A percentile compares a stretch with the other conserved stretches of the same genome.
Evolutionary conservation across 2,888 invertebrate species (phyloP).

Genomic region (Luffia ferchaultella): DNA sequence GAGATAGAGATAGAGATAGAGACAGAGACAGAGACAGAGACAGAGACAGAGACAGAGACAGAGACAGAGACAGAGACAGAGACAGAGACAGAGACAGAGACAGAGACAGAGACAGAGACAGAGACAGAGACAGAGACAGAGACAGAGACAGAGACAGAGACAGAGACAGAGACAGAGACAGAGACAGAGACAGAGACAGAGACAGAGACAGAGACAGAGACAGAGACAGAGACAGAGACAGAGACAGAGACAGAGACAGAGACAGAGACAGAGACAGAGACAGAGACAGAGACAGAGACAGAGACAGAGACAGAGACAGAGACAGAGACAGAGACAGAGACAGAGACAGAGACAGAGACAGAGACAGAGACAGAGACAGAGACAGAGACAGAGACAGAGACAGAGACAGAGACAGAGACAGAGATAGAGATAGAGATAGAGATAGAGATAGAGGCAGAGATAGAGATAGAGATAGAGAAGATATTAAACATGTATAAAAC

Average conservation of each 20-base stretch:
- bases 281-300: not conserved
- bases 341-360: not conserved
- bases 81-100: constrained; percentile 1
- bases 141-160: not conserved
- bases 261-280: not conserved
- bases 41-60: constrained; percentile 1
- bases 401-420: too few species aligned
- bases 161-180: not conserved
- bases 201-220: constrained; percentile 1
- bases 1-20: too few species aligned
- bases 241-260: constrained; percentile 7
- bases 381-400: not conserved
- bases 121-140: constrained; percentile 1
- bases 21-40: too few species aligned
- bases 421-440: too few species aligned
- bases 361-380: not conserved
- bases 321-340: not conserved
- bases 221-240: constrained; percentile 1
- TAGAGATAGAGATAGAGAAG: too few species aligned
- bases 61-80: not conserved
- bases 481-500: too few species aligned
- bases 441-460: too few species aligned
- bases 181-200: not conserved
- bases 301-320: not conserved
- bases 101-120: not conserved